Conservation (phyloP, 2,888 invertebrate genomes). For the Anagyrus pseudococci region DNA sequence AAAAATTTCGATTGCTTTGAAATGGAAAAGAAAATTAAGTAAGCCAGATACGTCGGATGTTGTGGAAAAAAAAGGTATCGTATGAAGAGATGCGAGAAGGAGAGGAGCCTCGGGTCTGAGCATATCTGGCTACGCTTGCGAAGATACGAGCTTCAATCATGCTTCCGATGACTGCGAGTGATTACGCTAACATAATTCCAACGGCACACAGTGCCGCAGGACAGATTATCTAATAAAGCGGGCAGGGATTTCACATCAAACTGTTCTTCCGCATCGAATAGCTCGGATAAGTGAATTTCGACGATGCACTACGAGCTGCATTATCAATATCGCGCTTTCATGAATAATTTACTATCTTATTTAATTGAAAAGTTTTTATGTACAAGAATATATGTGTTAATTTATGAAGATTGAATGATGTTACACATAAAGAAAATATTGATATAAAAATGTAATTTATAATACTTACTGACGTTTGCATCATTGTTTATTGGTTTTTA, state of each 20-base stretch:
- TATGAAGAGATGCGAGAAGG: neutral
- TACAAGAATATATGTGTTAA: too few species aligned
- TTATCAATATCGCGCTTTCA: constrained; percentile 10
- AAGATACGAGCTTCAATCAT: constrained; percentile 45
- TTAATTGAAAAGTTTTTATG: too few species aligned
- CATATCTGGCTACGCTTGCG: constrained; percentile 29
- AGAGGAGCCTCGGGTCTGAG: neutral
- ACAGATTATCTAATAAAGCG: constrained; percentile 45
- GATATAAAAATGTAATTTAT: too few species aligned
- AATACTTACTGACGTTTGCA: too few species aligned
- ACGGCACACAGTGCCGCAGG: constrained; percentile 36
- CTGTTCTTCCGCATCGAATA: constrained; percentile 14
- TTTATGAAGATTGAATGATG: too few species aligned
- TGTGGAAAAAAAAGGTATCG: neutral
- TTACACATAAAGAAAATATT: too few species aligned
- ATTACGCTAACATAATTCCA: constrained; percentile 46
- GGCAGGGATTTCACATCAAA: constrained; percentile 11
- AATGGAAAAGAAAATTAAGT: constrained; percentile 9
- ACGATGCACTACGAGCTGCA: neutral
- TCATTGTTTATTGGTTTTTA: too few species aligned
- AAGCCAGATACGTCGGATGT: neutral
- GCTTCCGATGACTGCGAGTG: constrained; percentile 44
- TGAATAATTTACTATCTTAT: too few species aligned
- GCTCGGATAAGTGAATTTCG: constrained; percentile 11
- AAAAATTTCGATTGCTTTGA: too few species aligned